These are phyloP conservation scores for Hylia prasina DNA, from an alignment of 2,113 vertebrate genomes.

Conservation along the genomic window DNA sequence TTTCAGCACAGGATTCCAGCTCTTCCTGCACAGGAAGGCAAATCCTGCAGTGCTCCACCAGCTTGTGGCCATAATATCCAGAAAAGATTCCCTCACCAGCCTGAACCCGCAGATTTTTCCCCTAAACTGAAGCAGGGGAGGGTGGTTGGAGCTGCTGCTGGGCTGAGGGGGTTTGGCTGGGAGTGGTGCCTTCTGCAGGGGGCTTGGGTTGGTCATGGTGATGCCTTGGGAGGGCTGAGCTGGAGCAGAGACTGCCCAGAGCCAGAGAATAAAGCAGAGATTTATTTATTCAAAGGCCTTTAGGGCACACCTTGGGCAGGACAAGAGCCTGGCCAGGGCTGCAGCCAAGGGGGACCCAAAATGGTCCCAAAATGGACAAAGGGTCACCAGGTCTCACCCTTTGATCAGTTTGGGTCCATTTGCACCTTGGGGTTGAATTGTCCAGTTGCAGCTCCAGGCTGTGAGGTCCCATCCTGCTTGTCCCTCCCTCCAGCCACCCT, in stretches of 20 bases:
- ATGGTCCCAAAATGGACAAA: no score
- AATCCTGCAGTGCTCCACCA: neutral
- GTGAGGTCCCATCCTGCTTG: no score
- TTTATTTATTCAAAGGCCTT: neutral
- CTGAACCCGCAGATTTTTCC: neutral
- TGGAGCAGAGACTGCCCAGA: neutral
- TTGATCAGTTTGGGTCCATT: no score
- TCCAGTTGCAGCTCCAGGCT: no score
- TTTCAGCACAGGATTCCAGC: neutral
- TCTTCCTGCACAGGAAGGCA: neutral
- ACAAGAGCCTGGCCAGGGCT: neutral
- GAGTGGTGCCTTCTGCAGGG: neutral
- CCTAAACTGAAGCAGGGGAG: neutral
- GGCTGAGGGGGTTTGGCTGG: neutral
- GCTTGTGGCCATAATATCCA: neutral
- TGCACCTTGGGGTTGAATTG: no score
- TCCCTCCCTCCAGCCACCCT: no score
- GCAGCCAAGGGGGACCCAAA: neutral
- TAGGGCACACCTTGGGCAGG: neutral
- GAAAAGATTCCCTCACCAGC: neutral
- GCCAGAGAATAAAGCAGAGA: neutral
- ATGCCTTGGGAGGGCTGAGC: neutral
- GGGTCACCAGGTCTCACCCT: no score
- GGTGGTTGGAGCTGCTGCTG: neutral
- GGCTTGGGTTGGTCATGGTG: neutral